A percentile compares a stretch with the other conserved stretches of the same genome.
phyloP scores from a whole-genome alignment of 2,113 vertebrate genomes.

The Oceanites oceanicus region DNA sequence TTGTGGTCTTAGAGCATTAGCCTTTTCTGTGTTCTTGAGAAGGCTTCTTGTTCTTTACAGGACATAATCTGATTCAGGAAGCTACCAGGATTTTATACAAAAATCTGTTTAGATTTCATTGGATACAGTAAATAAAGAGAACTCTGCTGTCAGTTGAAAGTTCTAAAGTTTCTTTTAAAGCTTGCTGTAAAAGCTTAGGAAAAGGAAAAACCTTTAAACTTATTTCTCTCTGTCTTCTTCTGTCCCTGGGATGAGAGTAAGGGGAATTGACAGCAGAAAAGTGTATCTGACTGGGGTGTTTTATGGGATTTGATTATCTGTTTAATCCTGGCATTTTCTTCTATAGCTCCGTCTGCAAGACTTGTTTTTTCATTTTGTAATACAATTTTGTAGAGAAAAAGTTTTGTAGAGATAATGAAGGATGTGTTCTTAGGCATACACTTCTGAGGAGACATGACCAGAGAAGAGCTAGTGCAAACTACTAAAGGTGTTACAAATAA shows the following conservation, averaged over 20 bases:
- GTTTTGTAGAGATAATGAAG: not conserved
- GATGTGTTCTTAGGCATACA: not conserved
- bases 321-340: not conserved
- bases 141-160: not conserved
- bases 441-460: not conserved
- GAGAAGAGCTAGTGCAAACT: not conserved
- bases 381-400: not conserved
- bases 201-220: not conserved
- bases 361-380: not conserved
- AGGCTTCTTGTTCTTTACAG: not conserved
- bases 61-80: not conserved
- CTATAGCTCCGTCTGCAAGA: not conserved
- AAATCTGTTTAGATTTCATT: not conserved
- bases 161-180: not conserved
- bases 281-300: not conserved
- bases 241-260: not conserved
- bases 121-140: not conserved
- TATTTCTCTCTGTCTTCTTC: not conserved
- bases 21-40: not conserved
- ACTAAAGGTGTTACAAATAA: not conserved
- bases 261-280: not conserved
- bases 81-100: not conserved
- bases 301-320: not conserved
- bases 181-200: not conserved
- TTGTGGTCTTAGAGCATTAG: not conserved